Base-by-base conservation (phyloP, 1,140 invertebrate genomes). In the Apocrypta bakeri region DNA sequence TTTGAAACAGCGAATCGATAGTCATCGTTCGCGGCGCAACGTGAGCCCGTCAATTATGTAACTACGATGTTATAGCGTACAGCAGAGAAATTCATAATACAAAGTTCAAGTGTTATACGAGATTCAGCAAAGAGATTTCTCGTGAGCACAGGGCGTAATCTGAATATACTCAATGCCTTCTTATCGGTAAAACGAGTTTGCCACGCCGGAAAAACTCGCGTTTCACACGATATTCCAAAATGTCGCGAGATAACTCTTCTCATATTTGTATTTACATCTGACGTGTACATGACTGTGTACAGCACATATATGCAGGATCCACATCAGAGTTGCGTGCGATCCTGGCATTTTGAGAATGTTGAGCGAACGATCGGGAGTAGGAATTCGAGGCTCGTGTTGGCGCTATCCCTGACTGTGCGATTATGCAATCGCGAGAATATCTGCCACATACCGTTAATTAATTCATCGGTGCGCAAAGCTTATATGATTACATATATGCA, bases 361-460 rank as follows among this genome's bases (percentile, higher is more conserved):
- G 48, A n/a, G 48, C 48, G 48, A 6, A 56, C 21, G 40, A 7
- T 6, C 17, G 48, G 21, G 72, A 42, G 33, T 21, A 21, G 48
- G 72, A 73, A 73, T 73, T 48, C 37, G 24, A 4, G 37, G 72
- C 72, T 48, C 72, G 72, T 73, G 72, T 73, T n/a, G 17, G 21
- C 17, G 33, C 21, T n/a, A 37, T 37, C 48, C 33, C 40, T n/a
- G 37, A 29, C 29, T 31, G 68, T 17, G 68, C 68, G 68, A 69
- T 69, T 69, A 69, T 69, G 68, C 68, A 69, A 69, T 69, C 21
- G 68, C 68, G 29, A 27, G 68, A 29, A 31, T 69, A 17, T 17
- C 29, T 29, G 4, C 68, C 24, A 69, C 68, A 69, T 69, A 69
- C 68, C 68, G 29, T 37, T 69, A 69, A 69, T 69, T 69, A 33